Evolutionary conservation across 2,888 invertebrate species (phyloP).

Genomic region (Melanotus villosus): DNA sequence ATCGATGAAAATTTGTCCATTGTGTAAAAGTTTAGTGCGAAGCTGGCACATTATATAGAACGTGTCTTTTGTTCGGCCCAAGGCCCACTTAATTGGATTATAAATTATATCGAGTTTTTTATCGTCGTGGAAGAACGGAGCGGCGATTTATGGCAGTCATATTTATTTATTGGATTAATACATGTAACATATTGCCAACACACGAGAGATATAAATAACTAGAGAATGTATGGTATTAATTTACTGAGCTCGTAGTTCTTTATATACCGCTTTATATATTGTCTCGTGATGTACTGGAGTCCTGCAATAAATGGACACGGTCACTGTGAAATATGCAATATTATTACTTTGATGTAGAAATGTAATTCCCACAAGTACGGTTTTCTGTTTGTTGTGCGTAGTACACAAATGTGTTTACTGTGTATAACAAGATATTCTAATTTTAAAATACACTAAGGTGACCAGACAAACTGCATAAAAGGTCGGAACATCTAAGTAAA

Average conservation of each 20-base stretch:
- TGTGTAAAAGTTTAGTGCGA: slow-evolving; percentile 54
- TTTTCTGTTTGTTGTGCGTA: not conserved
- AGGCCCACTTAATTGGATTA: slow-evolving; percentile 68
- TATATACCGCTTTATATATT: slow-evolving; percentile 64
- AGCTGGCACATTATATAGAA: slow-evolving; percentile 49
- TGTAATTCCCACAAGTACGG: not conserved
- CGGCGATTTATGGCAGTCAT: slow-evolving; percentile 68
- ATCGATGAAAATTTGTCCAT: slow-evolving; percentile 60
- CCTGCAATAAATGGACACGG: slow-evolving; percentile 60
- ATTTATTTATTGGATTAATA: slow-evolving; percentile 71
- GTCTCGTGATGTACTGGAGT: slow-evolving; percentile 63
- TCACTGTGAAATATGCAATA: slow-evolving; percentile 32
- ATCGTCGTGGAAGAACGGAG: slow-evolving; percentile 58
- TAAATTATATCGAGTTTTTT: slow-evolving; percentile 66
- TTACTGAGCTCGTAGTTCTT: slow-evolving; percentile 66
- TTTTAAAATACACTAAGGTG: too few relatives aligned
- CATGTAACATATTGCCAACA: slow-evolving; percentile 70
- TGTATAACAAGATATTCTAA: too few relatives aligned
- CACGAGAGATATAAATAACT: slow-evolving; percentile 69
- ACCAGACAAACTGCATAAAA: too few relatives aligned
- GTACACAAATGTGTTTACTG: too few relatives aligned
- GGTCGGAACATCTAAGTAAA: too few relatives aligned
- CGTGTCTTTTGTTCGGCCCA: slow-evolving; percentile 61
- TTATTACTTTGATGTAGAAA: slow-evolving; percentile 14
- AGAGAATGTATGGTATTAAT: slow-evolving; percentile 68